Base-by-base conservation (phyloP, 2,888 invertebrate genomes). In the Molorchus minor region DNA sequence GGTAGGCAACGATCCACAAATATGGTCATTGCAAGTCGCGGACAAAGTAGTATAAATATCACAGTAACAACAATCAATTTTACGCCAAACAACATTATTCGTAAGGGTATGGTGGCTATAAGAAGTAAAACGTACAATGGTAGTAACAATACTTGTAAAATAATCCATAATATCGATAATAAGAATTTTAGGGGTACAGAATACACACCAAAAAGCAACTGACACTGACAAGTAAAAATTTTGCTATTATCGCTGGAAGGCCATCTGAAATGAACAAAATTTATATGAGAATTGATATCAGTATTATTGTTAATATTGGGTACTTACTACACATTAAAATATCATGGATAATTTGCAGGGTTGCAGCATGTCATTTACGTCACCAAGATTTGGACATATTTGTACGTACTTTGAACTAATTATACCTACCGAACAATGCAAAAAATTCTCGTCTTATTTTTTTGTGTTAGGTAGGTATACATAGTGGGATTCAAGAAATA, bases 61-160 rank as follows among this genome's bases (percentile, higher is more conserved):
- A 40, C 10, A 20, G 30, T 3, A 0, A 30, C 7, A 8, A 41
- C 1, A 8, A 16, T 10, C 13, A 52, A 20, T 25, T 52, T 52
- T 12, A 52, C 15, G n/a, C 30, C 40, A 16, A 52, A 41, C 17
- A 52, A 29, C 41, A 40, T 7, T 52, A 52, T 30, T 17, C 41
- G 29, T 41, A 52, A 2, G 2, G 52, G 52, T 52, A 41, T 3
- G 2, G 52, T 52, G 12, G 41, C 0, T 10, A 52, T 20, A 17
- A 52, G 16, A 0, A 17, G 5, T 15, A 41, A 1, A 12, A 16
- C 17, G n/a, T 52, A 52, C 16, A 52, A 29, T 41, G 52, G 52
- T 12, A 52, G 15, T n/a, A 52, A 19, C 3, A 30, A 1, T 40
- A 52, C 30, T 41, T 41, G 36, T 16, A 20, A n/a, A 25, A 29